Evolutionary conservation across 2,113 vertebrate species (phyloP), one percentile per base, ranked within the genome.

Genomic region (Myotis davidii): DNA sequence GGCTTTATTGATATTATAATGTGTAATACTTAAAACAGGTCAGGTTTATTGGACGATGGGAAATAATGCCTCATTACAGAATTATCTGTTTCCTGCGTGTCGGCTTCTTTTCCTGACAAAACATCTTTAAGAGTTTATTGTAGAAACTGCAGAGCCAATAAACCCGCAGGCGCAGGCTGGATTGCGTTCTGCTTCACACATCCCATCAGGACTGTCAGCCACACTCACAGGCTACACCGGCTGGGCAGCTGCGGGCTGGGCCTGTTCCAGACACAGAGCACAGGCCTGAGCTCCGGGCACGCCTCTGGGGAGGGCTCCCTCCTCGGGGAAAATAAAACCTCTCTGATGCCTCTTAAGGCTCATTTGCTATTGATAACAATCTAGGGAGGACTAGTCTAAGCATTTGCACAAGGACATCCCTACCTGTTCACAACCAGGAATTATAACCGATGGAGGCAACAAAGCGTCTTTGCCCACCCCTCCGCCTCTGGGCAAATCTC

Each of bases 31-130:
- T 97, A 97, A 87, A 59, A 83, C 86, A 67, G 74, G n/a, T 56
- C 69, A 81, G 42, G 72, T 81, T 78, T 78, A 95, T 91, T 39
- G 92, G 83, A 82, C 37, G 74, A 17, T 12, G 54, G 95, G 59
- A 96, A 94, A 67, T 0, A 81, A 4, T 18, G 64, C 69, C 77
- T 96, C 70, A 37, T 89, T 84, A 61, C 92, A 82, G 84, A 96
- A 83, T 89, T 82, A 97, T 90, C 86, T 56, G 9, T 52, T 85
- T 93, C 42, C 86, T 39, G 48, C 52, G 39, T 84, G 25, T 77
- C 5, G 61, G 78, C 82, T 91, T 59, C 81, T 96, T 96, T 92
- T 70, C 74, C 82, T n/a, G 85, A 90, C 88, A 93, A 97, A 96
- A 97, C 29, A 48, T 27, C 94, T 96, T 96, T 89, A 87, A 81